Evolutionary conservation across 1,140 invertebrate genomes (phyloP).

Genomic region (Bombus sylvicola): DNA sequence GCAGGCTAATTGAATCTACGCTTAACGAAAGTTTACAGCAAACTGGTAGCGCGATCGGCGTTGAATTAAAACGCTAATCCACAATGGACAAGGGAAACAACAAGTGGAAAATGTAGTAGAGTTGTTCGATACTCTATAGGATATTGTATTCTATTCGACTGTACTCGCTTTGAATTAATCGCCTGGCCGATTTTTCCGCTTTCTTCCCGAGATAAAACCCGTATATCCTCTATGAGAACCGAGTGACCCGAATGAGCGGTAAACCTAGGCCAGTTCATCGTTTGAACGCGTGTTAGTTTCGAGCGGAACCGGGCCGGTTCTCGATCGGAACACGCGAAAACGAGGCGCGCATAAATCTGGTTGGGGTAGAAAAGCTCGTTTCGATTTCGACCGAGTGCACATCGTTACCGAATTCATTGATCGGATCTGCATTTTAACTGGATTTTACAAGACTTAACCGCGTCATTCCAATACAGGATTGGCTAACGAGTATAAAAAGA

Average conservation of each 20-base stretch:
- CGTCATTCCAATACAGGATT: slow-evolving; percentile 12
- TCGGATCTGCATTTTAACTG: slow-evolving; percentile 70
- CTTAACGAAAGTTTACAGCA: slow-evolving; percentile 24
- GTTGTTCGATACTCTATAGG: too few relatives aligned
- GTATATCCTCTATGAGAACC: not conserved
- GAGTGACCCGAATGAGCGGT: not conserved
- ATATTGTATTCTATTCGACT: not conserved
- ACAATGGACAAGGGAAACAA: not conserved
- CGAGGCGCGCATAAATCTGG: slow-evolving; percentile 1
- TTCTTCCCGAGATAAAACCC: too few relatives aligned
- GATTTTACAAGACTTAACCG: slow-evolving; percentile 54
- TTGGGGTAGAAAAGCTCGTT: not conserved
- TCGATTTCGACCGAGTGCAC: slow-evolving; percentile 23
- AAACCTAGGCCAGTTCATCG: not conserved
- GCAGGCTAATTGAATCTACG: slow-evolving; percentile 31
- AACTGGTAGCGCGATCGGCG: not conserved
- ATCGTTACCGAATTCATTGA: slow-evolving; percentile 31
- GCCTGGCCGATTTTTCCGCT: not conserved
- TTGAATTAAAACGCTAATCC: slow-evolving; percentile 9
- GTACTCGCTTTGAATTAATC: too few relatives aligned
- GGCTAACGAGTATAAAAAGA: not conserved
- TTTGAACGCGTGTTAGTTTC: not conserved
- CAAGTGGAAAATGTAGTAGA: not conserved
- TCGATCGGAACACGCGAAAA: not conserved
- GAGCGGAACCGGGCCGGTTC: not conserved